phyloP scores from a whole-genome alignment of 2,113 vertebrate species.

The Spheniscus mendiculus region DNA sequence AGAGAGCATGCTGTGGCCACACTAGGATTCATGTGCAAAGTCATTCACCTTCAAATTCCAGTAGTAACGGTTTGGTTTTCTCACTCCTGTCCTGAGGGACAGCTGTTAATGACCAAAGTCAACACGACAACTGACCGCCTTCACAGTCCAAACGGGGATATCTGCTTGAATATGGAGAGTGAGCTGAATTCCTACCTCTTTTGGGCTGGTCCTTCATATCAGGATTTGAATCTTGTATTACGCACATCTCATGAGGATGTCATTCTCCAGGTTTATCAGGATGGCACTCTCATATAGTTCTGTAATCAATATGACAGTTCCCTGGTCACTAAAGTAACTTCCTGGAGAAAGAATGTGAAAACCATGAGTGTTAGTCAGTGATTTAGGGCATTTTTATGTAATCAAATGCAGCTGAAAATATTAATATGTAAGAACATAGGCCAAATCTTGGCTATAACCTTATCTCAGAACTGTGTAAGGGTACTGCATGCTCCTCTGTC shows the following conservation, averaged over 20 bases:
- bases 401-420: background rate
- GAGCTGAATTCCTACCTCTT: background rate
- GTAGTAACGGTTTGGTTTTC: background rate
- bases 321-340: background rate
- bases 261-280: background rate
- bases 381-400: background rate
- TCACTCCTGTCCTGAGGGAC: background rate
- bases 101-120: background rate
- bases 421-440: background rate
- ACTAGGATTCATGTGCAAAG: background rate
- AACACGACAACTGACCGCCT: accelerated
- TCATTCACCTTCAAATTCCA: background rate
- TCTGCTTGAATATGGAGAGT: background rate
- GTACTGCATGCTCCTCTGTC: background rate
- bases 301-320: background rate
- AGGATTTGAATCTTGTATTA: background rate
- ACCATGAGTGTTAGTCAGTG: background rate
- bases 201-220: background rate
- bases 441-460: background rate
- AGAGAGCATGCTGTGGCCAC: background rate
- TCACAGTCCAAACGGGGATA: background rate
- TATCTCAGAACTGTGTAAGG: background rate
- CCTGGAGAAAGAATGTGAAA: background rate
- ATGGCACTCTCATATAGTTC: background rate
- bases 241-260: background rate